These are phyloP conservation scores for Tromatobia lineatoria DNA, from an alignment of 2,888 invertebrate species.

Conservation along the genomic window DNA sequence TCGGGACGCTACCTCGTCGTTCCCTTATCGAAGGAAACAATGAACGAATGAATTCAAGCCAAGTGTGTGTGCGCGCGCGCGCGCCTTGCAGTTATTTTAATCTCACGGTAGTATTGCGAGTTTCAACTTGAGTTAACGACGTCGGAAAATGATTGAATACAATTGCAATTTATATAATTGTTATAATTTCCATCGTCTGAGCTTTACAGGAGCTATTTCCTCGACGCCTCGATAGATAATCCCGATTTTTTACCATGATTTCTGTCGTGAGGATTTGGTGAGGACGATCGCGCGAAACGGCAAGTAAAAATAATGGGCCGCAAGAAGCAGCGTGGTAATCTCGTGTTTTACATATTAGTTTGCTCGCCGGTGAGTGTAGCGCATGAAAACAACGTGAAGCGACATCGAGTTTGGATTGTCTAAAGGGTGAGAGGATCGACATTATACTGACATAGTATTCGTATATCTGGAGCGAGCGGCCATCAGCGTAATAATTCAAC, in stretches of 20 bases:
- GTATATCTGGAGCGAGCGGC: conserved; percentile 36
- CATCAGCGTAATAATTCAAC: conserved; percentile 72
- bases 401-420: conserved; percentile 48
- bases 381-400: conserved; percentile 13
- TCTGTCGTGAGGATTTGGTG: not conserved
- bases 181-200: not conserved
- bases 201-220: not conserved
- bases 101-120: too few species aligned
- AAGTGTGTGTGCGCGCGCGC: too few species aligned
- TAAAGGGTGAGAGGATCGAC: conserved; percentile 60
- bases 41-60: too few species aligned
- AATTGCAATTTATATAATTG: too few species aligned
- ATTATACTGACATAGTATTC: conserved; percentile 42
- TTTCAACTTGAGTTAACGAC: too few species aligned
- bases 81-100: too few species aligned
- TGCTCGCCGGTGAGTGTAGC: not conserved
- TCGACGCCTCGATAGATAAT: not conserved
- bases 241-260: not conserved
- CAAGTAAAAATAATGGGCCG: not conserved
- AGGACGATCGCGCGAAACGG: not conserved
- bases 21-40: too few species aligned
- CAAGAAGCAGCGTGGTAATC: not conserved
- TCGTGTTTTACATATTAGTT: conserved; percentile 10
- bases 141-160: too few species aligned
- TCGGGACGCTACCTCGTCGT: too few species aligned